Base-by-base conservation (phyloP, 37 sponge, comb jelly and placozoan species). In the Haliclona indistincta region DNA sequence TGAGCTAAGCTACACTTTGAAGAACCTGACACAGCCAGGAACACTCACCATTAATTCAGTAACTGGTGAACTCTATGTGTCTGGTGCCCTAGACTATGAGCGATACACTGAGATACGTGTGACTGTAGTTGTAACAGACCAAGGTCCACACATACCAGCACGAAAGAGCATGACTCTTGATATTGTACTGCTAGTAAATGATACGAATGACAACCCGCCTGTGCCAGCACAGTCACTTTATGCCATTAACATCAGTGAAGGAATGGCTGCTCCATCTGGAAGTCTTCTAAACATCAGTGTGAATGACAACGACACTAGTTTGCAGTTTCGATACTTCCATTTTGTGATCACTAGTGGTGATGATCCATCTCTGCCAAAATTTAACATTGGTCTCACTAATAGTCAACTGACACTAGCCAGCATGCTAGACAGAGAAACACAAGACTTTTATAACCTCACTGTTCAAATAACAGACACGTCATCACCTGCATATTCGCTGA, bases 121-220 rank as follows among this genome's bases (percentile, higher is more conserved):
- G 25, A 71, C 53, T 1, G 45, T 92, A 43, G 68, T 73, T 15
- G 93, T 81, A 36, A 87, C 72, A 22, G 88, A 92, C 58, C 85
- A 84, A 28, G 88, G 84, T 0, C 88, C 93, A 20, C 77, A 87
- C 64, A 29, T 88, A 2, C 64, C 38, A 23, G 76, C 82, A 0
- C 52, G 88, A 35, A 73, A 19, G 53, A 80, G 22, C 7, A 78
- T 42, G 22, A 69, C 81, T 5, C n/a, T 75, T 54, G 38, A 23
- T 6, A 47, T 87, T 19, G n/a, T 56, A 23, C 47, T 92, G n/a
- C 29, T 2, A 3, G 35, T 88, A 0, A 11, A 38, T 42, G 93
- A 92, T 38, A 34, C 68, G 56, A 92, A 92, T 61, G 89, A 88
- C 43, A 80, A 88, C 43, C 61, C 85, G 0, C 93, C 93, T 2